Base-by-base conservation (phyloP, 1,140 invertebrate species). In the Neodiprion pinetum region DNA sequence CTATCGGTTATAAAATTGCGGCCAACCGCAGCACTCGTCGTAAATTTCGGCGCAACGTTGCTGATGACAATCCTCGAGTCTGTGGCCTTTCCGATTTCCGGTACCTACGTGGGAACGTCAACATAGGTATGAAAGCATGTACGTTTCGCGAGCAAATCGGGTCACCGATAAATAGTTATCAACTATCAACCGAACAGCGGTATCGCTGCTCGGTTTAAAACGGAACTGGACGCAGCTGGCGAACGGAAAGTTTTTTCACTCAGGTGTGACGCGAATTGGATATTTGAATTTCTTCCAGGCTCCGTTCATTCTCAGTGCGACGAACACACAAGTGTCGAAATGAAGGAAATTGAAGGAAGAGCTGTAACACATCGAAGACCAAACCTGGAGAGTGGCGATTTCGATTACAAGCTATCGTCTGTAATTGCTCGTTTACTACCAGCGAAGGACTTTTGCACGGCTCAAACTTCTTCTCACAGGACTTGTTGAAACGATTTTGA, bases 111-210 rank as follows among this genome's bases (percentile, higher is more conserved):
- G 53, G 53, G 28, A 40, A 3, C 5, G 28, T 40, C 28, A 40
- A 40, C 5, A 40, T 40, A 40, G 28, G 28, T 5, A 40, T 40
- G 28, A 2, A 40, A 40, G 28, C 5, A 40, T 40, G 28, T 40
- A 40, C 28, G 28, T 40, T 40, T 40, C 28, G 28, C 28, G 28
- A 2, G 28, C 28, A 40, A 40, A 40, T 40, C 28, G 53, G 53
- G 53, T 61, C 53, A 61, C 53, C 9, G 53, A 61, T 61, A 61
- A 61, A 61, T 61, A 61, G 53, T 61, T 61, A 61, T 61, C 53
- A 61, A 61, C 50, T 53, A n/a, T 53, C 50, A 53, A 11, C 1
- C 50, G 50, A 53, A 53, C 9, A 9, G n/a, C 53, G 11, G 8
- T 61, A 14, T 61, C 53, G n/a, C 11, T 61, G 53, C n/a, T 61